Percentiles rank a stretch among this genome's conserved stretches.
These are phyloP conservation scores for Raja brachyura DNA, from an alignment of 2,113 vertebrate species.

Conservation along the genomic window DNA sequence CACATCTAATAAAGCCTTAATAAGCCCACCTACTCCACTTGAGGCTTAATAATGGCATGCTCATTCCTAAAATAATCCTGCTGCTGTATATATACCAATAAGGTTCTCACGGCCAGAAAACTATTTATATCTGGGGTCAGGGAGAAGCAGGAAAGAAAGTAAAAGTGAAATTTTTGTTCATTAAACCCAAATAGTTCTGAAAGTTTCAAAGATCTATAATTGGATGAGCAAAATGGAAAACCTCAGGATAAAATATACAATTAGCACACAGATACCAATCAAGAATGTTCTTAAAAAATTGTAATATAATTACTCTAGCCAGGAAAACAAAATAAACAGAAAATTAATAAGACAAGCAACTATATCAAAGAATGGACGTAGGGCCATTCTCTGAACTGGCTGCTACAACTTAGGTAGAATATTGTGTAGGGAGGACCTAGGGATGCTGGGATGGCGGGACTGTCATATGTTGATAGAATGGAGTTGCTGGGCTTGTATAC, in stretches of 20 bases:
- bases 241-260: neutral
- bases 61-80: neutral
- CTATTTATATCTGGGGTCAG: neutral
- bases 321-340: neutral
- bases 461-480: too few species aligned
- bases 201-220: neutral
- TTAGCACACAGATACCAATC: neutral
- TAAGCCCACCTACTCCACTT: neutral
- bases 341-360: neutral
- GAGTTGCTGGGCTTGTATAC: too few species aligned
- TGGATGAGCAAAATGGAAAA: neutral
- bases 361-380: neutral
- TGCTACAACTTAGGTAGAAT: neutral
- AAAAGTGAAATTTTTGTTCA: neutral
- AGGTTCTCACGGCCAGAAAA: neutral
- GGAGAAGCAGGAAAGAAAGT: neutral
- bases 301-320: neutral
- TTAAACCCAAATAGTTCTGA: neutral
- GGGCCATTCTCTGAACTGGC: neutral
- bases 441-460: too few species aligned
- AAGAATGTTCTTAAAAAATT: neutral
- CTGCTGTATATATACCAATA: neutral
- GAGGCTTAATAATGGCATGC: neutral
- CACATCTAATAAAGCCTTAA: neutral
- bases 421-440: too few species aligned